A percentile compares a stretch with the other conserved stretches of the same genome.
These are phyloP conservation scores for Potamarius usumacintae DNA, from an alignment of 2,113 vertebrate genomes.

Conservation along the genomic window DNA sequence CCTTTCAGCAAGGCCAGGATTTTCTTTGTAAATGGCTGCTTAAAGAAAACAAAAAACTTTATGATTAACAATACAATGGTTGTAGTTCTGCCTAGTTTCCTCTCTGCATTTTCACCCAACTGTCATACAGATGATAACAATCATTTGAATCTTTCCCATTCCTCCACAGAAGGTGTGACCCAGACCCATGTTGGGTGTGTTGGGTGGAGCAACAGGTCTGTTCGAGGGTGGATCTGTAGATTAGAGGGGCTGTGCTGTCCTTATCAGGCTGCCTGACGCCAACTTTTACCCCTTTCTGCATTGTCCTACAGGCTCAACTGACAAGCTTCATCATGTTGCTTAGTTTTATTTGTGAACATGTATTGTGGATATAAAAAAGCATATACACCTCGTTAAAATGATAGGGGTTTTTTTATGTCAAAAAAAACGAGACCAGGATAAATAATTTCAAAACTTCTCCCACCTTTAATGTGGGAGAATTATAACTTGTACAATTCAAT, in stretches of 20 bases:
- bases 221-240: constrained; percentile 47
- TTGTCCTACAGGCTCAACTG: neutral
- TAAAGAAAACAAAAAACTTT: neutral
- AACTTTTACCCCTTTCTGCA: neutral
- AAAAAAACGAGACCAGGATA: too few relatives aligned
- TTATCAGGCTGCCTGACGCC: constrained; percentile 54
- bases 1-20: neutral
- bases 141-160: neutral
- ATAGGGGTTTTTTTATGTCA: too few relatives aligned
- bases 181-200: constrained; percentile 24
- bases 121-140: neutral
- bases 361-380: too few relatives aligned
- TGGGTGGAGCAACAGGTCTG: constrained; percentile 44
- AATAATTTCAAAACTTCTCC: too few relatives aligned
- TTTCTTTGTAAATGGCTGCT: too few relatives aligned
- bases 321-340: neutral
- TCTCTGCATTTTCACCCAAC: neutral
- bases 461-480: too few relatives aligned
- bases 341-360: neutral
- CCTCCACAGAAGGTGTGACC: neutral
- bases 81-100: neutral
- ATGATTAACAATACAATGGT: neutral
- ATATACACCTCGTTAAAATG: too few relatives aligned
- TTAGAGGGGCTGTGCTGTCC: constrained; percentile 57
- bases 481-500: too few relatives aligned